Base-by-base conservation (phyloP, 2,888 invertebrate species). In the Unio delphinus region DNA sequence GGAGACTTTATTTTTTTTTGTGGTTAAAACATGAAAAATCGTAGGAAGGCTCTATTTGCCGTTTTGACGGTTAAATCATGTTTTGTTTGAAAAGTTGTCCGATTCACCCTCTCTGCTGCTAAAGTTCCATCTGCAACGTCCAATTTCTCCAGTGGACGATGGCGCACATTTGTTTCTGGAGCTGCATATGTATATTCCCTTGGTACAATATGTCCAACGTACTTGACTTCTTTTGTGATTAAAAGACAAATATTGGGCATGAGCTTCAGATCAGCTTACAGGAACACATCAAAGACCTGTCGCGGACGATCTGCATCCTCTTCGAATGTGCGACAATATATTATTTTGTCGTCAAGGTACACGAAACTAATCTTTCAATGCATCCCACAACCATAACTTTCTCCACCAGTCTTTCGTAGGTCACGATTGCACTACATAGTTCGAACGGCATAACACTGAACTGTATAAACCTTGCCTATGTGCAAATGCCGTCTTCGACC, bases 361-460 rank as follows among this genome's bases (percentile, higher is more conserved):
- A 76, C 45, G 17, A 73, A 63, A 28, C 70, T 67, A 18, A 58
- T 66, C 17, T 75, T 55, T 58, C 69, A 68, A 5, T 67, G 61
- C 7, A 72, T 30, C n/a, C 65, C 65, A 11, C 65, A 11, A 56
- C 30, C 20, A 76, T 57, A 6, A 70, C 72, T 4, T n/a, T 60
- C 23, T 80, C 76, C 80, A 79, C 79, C 20, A 80, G 62, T 17
- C 76, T 17, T 59, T 74, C 56, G 66, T 79, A 80, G 18, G 73
- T 81, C 8, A 69, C 69, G 5, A 73, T 75, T 6, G 73, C 71
- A 64, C 77, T 77, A 64, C 68, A 65, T 3, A 57, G 23, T 4
- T 7, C 57, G 57, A 57, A 57, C 4, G 6, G 6, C 57, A 57
- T 57, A 23, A 54, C 61, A 18, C 65, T 62, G 26, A 64, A 74